Percentiles rank a stretch among this genome's conserved stretches.
Evolutionary conservation across 2,113 vertebrate species (phyloP).

Genomic region (Empidonax traillii): DNA sequence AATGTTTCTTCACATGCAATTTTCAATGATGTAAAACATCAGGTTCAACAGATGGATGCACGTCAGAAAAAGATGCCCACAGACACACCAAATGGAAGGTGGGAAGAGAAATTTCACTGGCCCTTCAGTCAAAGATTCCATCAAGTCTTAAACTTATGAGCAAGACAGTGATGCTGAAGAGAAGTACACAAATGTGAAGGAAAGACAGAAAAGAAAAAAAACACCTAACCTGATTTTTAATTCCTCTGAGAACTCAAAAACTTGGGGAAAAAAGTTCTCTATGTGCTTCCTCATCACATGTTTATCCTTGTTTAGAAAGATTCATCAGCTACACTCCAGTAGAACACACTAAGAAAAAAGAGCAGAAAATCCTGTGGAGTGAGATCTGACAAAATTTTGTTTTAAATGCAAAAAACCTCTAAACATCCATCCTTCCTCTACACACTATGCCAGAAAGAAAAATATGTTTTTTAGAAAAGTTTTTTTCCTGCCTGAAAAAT

Average conservation of each 20-base stretch:
- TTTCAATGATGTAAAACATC: not conserved
- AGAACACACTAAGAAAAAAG: not conserved
- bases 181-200: not conserved
- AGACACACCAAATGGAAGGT: not conserved
- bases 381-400: not conserved
- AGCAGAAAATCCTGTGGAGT: not conserved
- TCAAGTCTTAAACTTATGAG: not conserved
- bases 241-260: not conserved
- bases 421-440: not conserved
- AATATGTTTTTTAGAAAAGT: not conserved
- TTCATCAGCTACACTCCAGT: accelerated
- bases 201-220: not conserved
- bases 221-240: not conserved
- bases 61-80: not conserved
- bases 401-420: not conserved
- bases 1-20: not conserved
- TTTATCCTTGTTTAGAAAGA: not conserved
- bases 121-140: not conserved
- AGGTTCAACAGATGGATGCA: not conserved
- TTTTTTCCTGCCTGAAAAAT: not conserved
- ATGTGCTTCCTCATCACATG: not conserved
- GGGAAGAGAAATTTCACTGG: not conserved
- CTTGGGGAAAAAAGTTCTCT: not conserved
- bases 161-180: not conserved
- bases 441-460: not conserved